Base-by-base conservation (phyloP, 1,140 invertebrate species). In the Drosophila carrolli region DNA sequence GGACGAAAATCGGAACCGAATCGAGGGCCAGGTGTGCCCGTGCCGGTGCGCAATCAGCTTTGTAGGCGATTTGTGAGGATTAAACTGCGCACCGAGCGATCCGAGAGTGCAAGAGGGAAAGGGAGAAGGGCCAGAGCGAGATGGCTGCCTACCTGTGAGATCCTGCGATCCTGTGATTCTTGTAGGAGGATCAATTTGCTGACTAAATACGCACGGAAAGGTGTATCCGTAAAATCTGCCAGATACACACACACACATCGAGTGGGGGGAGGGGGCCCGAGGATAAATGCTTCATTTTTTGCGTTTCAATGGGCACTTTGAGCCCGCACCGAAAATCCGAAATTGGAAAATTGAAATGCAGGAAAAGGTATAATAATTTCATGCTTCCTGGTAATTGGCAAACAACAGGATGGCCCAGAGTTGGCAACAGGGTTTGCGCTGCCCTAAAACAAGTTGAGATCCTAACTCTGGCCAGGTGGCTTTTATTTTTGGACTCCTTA, bases 41-140 rank as follows among this genome's bases (percentile, higher is more conserved):
- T 86, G 82, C 75, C 74, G 82, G 82, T 89, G 84, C 85, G 84
- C 84, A 89, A 89, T 89, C 84, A 89, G 84, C 84, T 89, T 89
- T 89, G 84, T 89, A 89, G 84, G 84, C 84, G 84, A 89, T 89
- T 89, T 89, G 84, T 89, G 80, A 89, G 84, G 84, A 89, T 89
- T 89, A 89, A 89, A 89, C 80, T 84, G 84, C 76, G 84, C 84
- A 88, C 84, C 43, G 63, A 54, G 51, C 65, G 38, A 29, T 23
- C 8, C 43, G 51, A 5, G 14, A 50, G 43, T 14, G 29, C 16
- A 14, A 38, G 14, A 13, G 35, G n/a, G 51, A 10, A 43, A 41
- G 43, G 10, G 16, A 23, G 47, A n/a, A 51, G 2, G 11, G 66
- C 2, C 19, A 16, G 57, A 73, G 47, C 10, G 67, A 50, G 75